Base-by-base conservation (phyloP, 1,140 invertebrate species). In the Diorhabda carinulata region DNA sequence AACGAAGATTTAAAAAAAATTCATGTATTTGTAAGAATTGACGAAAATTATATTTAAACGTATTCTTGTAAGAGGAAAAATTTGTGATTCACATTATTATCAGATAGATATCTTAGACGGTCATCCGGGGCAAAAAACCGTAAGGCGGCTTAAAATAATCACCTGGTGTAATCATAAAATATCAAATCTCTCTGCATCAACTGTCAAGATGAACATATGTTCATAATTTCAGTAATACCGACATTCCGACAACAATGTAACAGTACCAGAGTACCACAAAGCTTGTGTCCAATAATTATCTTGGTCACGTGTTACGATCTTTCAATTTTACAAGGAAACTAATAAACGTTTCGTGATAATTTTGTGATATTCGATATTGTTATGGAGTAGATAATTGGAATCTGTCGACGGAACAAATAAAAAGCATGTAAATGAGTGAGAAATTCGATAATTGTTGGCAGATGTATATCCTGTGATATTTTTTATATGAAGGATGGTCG, bases 201-300 rank as follows among this genome's bases (percentile, higher is more conserved):
- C 73, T 75, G 76, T 75, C 76, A 76, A 71, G 74, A 72, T 57
- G 67, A 78, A 78, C 76, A 75, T 77, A 77, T 76, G 76, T 74
- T 74, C 64, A 66, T 77, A 74, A 72, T 77, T 74, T 75, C 72
- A 73, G 72, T 69, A 66, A 41, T 43, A 44, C 61, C 61, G 43
- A 42, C 41, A 62, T 62, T 62, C 9, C 61, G 41, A 10, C 58
- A 59, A 75, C 72, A 76, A 76, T 76, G 70, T 74, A 77, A 75
- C 75, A 75, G 75, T 76, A 73, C 73, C 61, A 52, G 47, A 52
- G 47, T 52, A 52, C 47, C 66, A 72, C 69, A 72, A 72, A 72
- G 67, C 66, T 68, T 69, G 61, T 71, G 57, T 52, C 64, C 71
- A 69, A 69, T 76, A 75, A 78, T 77, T 75, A 77, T 76, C 76